phyloP scores from a whole-genome alignment of 2,797 vertebrate genomes.

The Enteromius paludinosus region DNA sequence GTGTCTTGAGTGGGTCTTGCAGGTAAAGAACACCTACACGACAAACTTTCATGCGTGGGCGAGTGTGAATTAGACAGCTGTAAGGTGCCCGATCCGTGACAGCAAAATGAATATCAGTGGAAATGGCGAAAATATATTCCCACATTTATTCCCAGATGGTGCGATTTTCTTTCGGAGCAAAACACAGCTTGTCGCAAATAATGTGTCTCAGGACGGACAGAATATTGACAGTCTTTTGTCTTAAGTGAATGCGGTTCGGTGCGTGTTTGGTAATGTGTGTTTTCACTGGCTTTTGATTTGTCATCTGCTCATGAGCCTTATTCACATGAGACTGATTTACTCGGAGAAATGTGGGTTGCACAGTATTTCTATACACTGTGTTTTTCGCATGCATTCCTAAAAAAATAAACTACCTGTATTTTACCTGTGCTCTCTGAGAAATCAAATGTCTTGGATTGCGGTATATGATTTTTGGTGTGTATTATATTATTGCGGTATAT shows the following conservation, averaged over 20 bases:
- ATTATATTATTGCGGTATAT: neutral
- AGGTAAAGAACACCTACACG: constrained; percentile 26
- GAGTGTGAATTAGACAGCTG: constrained; percentile 33
- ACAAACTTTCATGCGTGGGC: constrained; percentile 3
- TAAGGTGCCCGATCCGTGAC: constrained; percentile 3
- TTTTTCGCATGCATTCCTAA: neutral
- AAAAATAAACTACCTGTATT: neutral
- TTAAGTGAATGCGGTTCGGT: neutral
- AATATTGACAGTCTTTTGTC: constrained; percentile 6
- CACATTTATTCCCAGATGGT: constrained; percentile 30
- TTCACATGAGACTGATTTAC: neutral
- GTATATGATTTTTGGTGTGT: neutral
- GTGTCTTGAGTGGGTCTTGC: constrained; percentile 29
- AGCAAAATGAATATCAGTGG: constrained; percentile 17
- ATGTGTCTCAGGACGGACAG: neutral
- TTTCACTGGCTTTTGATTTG: neutral
- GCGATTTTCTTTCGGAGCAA: neutral
- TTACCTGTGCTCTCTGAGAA: too few species aligned
- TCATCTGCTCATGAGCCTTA: neutral
- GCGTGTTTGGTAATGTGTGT: neutral
- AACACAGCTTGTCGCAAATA: constrained; percentile 22
- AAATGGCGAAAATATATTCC: constrained; percentile 6
- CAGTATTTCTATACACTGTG: neutral
- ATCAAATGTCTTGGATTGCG: neutral
- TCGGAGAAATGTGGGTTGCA: neutral